Conservation (phyloP, 2,797 vertebrate genomes). For the Typhlichthys subterraneus region DNA sequence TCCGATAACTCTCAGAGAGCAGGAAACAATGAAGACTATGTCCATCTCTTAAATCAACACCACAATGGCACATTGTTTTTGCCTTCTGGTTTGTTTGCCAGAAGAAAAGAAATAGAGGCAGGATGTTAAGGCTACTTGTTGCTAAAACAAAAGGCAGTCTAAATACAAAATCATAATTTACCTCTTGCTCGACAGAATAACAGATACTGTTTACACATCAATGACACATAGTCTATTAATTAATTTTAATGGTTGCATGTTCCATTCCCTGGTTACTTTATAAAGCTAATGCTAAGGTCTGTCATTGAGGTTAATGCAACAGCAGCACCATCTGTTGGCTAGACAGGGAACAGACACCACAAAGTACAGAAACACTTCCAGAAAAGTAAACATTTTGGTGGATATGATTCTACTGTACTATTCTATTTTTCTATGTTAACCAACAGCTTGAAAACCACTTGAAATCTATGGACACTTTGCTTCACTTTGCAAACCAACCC, state of each 20-base stretch:
- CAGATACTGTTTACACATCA: neutral
- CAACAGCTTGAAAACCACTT: constrained; percentile 18
- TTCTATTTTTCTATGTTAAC: constrained; percentile 19
- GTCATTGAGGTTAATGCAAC: constrained; percentile 17
- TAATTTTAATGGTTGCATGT: neutral
- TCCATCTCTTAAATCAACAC: constrained; percentile 1
- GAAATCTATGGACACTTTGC: neutral
- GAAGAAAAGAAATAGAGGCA: constrained; percentile 9
- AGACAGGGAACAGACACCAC: constrained; percentile 6
- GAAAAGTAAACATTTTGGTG: constrained; percentile 17
- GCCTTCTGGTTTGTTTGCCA: constrained; percentile 3
- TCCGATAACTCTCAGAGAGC: no score
- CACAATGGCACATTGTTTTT: neutral
- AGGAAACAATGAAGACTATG: neutral
- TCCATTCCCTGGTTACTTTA: constrained; percentile 11
- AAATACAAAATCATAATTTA: neutral
- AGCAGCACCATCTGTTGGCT: constrained; percentile 64
- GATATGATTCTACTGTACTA: constrained; percentile 4
- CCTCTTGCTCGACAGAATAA: constrained; percentile 10
- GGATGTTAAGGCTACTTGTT: constrained; percentile 21
- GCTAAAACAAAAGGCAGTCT: constrained; percentile 7
- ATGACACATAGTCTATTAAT: no score
- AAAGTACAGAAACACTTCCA: neutral
- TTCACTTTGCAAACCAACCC: neutral
- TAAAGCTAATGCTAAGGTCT: constrained; percentile 15